phyloP scores from a whole-genome alignment of 2,113 vertebrate genomes.

The Cranoglanis bouderius region DNA sequence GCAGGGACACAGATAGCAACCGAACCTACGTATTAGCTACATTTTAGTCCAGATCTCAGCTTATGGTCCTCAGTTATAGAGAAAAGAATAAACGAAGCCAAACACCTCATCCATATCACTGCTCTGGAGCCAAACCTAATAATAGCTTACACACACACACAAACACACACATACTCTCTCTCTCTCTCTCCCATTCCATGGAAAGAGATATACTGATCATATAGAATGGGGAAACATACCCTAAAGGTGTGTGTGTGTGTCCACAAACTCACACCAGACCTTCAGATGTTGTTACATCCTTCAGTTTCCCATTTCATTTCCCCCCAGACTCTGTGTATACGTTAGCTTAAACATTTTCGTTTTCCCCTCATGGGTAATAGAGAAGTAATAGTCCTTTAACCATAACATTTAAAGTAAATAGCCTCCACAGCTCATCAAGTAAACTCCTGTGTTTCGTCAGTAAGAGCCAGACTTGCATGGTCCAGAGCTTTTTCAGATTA shows the following conservation, averaged over 20 bases:
- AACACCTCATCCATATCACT: background rate
- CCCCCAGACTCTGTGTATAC: background rate
- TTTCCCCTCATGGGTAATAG: background rate
- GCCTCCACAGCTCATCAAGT: background rate
- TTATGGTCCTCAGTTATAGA: background rate
- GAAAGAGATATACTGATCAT: constrained; percentile 60
- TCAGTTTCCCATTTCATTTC: background rate
- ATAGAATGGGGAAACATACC: constrained; percentile 55
- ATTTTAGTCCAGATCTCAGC: background rate
- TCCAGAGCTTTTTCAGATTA: constrained; percentile 49
- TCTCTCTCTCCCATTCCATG: background rate
- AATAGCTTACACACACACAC: background rate
- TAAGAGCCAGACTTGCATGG: background rate
- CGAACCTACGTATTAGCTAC: constrained; percentile 38
- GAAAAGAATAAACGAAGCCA: background rate
- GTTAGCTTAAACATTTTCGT: background rate
- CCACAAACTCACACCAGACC: background rate
- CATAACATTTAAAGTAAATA: constrained; percentile 59
- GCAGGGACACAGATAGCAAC: constrained; percentile 48
- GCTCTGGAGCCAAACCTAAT: constrained; percentile 7
- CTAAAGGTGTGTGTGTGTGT: constrained; percentile 38
- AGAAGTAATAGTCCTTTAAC: constrained; percentile 17
- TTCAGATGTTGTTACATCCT: background rate
- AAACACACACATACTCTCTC: background rate
- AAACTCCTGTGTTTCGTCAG: constrained; percentile 3